Percentiles rank a stretch among this genome's conserved stretches.
Conservation (phyloP, 2,113 vertebrate genomes). For the Piprites chloris region DNA sequence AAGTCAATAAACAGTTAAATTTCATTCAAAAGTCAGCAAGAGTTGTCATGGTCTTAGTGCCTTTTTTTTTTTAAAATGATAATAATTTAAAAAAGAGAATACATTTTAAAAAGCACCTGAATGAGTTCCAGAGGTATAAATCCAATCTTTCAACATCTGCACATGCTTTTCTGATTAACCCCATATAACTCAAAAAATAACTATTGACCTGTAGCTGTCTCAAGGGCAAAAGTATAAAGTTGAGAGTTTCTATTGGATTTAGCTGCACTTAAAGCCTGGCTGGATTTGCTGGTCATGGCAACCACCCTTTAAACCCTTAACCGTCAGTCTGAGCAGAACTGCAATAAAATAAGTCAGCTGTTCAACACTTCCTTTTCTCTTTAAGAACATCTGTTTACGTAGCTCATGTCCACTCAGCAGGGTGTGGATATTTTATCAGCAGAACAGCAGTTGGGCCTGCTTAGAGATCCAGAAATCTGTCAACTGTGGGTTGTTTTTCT, state of each 20-base stretch:
- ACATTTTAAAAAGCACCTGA: not conserved
- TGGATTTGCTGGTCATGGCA: conserved; percentile 69
- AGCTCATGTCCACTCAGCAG: conserved; percentile 42
- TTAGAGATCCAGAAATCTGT: conserved; percentile 18
- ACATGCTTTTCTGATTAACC: conserved; percentile 53
- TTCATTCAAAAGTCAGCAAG: conserved; percentile 3
- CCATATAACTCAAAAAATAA: conserved; percentile 70
- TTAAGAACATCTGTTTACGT: conserved; percentile 68
- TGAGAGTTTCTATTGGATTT: conserved; percentile 80
- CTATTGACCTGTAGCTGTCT: conserved; percentile 54
- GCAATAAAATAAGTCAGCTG: conserved; percentile 67
- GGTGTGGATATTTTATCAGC: conserved; percentile 53
- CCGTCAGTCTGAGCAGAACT: conserved; percentile 69
- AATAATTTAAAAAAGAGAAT: not conserved
- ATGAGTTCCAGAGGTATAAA: conserved; percentile 1
- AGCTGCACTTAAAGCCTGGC: conserved; percentile 54
- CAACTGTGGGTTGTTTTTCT: not conserved
- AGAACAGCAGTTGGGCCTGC: not conserved
- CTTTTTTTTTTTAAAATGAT: not conserved
- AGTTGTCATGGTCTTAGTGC: not conserved
- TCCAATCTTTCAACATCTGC: conserved; percentile 58
- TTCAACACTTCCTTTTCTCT: conserved; percentile 58
- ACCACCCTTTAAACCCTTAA: conserved; percentile 65
- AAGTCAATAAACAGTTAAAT: not conserved
- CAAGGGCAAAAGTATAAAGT: conserved; percentile 58